Percentiles rank a stretch among this genome's conserved stretches.
These are phyloP conservation scores for Actinostola sp. DNA, from an alignment of 92 coral and sea anemone species.

Conservation along the genomic window DNA sequence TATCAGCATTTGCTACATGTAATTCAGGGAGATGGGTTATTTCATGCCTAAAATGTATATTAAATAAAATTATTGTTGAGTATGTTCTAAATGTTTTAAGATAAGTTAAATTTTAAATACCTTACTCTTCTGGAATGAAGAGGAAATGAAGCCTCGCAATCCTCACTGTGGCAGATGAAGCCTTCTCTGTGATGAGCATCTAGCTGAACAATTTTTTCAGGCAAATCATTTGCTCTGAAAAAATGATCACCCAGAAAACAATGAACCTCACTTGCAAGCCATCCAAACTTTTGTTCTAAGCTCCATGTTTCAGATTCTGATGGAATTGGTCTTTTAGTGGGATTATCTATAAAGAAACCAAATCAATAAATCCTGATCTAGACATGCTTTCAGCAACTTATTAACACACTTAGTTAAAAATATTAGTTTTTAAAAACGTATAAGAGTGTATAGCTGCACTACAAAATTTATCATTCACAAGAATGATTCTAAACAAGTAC, in stretches of 20 bases:
- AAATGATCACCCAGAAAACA: conserved; percentile 29
- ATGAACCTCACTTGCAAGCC: conserved; percentile 34
- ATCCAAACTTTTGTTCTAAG: conserved; percentile 20
- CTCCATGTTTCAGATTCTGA: conserved; percentile 11
- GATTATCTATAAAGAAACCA: conserved; percentile 21
- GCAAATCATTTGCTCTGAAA: conserved; percentile 19
- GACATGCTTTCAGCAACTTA: too few species aligned
- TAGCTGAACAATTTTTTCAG: conserved; percentile 33
- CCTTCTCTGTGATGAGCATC: conserved; percentile 40
- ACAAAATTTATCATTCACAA: too few species aligned
- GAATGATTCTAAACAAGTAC: too few species aligned
- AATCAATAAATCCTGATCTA: too few species aligned
- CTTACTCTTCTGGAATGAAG: conserved; percentile 40
- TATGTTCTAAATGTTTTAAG: too few species aligned
- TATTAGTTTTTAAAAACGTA: too few species aligned
- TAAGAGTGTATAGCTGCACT: too few species aligned
- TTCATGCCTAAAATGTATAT: conserved; percentile 7
- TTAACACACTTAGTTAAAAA: too few species aligned
- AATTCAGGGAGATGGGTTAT: neutral
- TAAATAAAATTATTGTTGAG: too few species aligned
- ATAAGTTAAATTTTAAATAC: too few species aligned
- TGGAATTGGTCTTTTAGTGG: conserved; percentile 27
- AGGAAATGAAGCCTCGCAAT: conserved; percentile 25
- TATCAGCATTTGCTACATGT: neutral
- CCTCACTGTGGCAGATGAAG: conserved; percentile 26